Conservation (phyloP, 2,888 invertebrate genomes). For the Amblyteles armatorius region DNA sequence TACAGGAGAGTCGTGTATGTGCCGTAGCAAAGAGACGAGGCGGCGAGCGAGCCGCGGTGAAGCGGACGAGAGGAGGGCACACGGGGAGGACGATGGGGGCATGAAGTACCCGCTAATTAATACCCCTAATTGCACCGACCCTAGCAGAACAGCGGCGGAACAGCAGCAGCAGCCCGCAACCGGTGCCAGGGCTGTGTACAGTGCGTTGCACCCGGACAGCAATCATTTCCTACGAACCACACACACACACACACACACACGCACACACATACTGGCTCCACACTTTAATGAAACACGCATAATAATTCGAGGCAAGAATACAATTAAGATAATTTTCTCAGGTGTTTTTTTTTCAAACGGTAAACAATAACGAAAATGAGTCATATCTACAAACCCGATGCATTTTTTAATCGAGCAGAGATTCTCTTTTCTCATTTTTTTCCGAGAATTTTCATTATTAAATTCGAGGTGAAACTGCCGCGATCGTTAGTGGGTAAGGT, state of each 20-base stretch:
- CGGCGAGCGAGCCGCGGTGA: slow-evolving; percentile 56
- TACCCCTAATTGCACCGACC: slow-evolving; percentile 84
- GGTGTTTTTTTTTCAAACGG: not conserved
- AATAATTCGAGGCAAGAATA: slow-evolving; percentile 11
- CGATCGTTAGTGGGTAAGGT: not conserved
- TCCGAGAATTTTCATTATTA: not conserved
- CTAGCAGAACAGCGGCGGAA: slow-evolving; percentile 68
- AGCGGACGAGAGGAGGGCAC: slow-evolving; percentile 47
- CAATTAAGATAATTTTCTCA: not conserved
- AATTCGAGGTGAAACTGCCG: not conserved
- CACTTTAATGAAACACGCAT: slow-evolving; percentile 13
- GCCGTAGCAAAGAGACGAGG: slow-evolving; percentile 65
- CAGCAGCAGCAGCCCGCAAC: slow-evolving; percentile 54
- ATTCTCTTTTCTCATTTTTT: not conserved
- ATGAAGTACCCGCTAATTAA: slow-evolving; percentile 84
- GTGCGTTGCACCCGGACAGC: slow-evolving; percentile 35
- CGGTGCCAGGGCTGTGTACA: slow-evolving; percentile 58
- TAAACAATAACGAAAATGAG: not conserved
- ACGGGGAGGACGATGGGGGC: slow-evolving; percentile 72
- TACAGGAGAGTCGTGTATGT: slow-evolving; percentile 42
- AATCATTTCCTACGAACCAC: slow-evolving; percentile 25
- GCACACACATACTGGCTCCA: not conserved
- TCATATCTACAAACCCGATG: not conserved
- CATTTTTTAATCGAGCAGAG: not conserved
- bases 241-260: slow-evolving; percentile 2